These are phyloP conservation scores for Nomada fabriciana DNA, from an alignment of 2,888 invertebrate species.

Conservation along the genomic window DNA sequence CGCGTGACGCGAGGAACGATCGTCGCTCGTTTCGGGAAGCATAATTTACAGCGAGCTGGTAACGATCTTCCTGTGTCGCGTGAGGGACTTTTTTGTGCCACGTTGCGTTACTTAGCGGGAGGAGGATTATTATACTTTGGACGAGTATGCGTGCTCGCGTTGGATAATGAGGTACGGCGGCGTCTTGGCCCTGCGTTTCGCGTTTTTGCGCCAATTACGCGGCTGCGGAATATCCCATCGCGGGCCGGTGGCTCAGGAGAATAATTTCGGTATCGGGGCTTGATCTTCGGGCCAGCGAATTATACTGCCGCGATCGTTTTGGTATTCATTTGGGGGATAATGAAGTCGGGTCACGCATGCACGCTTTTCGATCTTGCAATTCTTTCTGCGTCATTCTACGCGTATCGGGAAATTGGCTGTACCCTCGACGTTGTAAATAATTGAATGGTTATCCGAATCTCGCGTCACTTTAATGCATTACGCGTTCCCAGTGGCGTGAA, in stretches of 20 bases:
- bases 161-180: not conserved
- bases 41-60: slow-evolving; percentile 38
- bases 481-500: not conserved
- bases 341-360: not conserved
- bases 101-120: slow-evolving; percentile 20
- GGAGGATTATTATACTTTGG: too few species aligned
- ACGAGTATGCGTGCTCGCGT: not conserved
- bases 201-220: slow-evolving; percentile 27
- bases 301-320: not conserved
- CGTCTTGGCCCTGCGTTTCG: slow-evolving; percentile 14
- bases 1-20: slow-evolving; percentile 50
- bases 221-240: not conserved
- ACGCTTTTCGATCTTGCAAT: not conserved
- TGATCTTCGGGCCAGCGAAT: not conserved
- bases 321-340: not conserved
- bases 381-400: not conserved
- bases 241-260: not conserved
- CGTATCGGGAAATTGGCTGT: not conserved
- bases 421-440: not conserved
- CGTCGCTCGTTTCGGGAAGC: slow-evolving; percentile 45
- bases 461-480: not conserved
- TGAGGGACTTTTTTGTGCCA: slow-evolving; percentile 12
- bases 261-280: slow-evolving; percentile 4
- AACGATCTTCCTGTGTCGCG: slow-evolving; percentile 43
- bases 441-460: not conserved